phyloP scores from a whole-genome alignment of 2,113 vertebrate species.

The Morphnarchus princeps region DNA sequence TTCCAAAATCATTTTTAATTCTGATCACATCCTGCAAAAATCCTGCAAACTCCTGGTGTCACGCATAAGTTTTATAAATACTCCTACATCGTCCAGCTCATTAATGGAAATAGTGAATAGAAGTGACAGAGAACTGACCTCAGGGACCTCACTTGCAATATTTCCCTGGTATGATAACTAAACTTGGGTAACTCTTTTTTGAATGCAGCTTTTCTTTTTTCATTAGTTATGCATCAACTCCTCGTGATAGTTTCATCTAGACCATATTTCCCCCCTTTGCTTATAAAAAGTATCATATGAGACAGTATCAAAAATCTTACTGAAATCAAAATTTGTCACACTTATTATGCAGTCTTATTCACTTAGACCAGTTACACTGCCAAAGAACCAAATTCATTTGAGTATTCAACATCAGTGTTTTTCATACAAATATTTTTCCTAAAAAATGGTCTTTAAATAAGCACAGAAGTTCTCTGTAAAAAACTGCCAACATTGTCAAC shows the following conservation, averaged over 20 bases:
- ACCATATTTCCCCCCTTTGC: background rate
- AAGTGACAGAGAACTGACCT: slow-evolving; percentile 46
- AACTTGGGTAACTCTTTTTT: slow-evolving; percentile 7
- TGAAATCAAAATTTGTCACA: background rate
- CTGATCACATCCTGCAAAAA: background rate
- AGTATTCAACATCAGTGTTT: background rate
- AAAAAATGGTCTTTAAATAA: background rate
- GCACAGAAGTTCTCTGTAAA: background rate
- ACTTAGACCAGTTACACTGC: background rate
- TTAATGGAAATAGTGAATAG: slow-evolving; percentile 45
- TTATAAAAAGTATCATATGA: background rate
- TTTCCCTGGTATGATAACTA: slow-evolving; percentile 27
- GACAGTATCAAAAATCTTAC: background rate
- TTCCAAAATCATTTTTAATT: background rate
- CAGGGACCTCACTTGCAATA: slow-evolving; percentile 30
- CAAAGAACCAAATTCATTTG: background rate
- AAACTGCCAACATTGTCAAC: background rate
- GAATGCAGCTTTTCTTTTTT: slow-evolving; percentile 35
- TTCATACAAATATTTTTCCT: background rate
- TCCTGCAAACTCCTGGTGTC: background rate
- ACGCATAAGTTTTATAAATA: slow-evolving; percentile 13
- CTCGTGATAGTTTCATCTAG: background rate
- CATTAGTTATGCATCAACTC: slow-evolving; percentile 41
- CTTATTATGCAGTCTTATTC: background rate
- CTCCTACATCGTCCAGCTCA: background rate